Percentiles rank a stretch among this genome's conserved stretches.
Evolutionary conservation across 1,140 invertebrate genomes (phyloP).

Genomic region (Diachasmimorpha longicaudata): DNA sequence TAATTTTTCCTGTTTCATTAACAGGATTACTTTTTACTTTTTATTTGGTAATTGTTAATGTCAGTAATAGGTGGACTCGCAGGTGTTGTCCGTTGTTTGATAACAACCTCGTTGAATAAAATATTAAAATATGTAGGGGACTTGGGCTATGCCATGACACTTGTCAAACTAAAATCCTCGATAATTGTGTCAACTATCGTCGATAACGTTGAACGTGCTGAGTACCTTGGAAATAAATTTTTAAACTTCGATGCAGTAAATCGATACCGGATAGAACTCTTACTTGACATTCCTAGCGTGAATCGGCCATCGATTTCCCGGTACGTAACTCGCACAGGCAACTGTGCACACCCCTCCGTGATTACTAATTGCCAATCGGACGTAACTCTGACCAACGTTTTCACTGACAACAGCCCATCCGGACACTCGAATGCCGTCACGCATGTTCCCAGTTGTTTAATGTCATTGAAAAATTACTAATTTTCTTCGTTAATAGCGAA

Average conservation of each 20-base stretch:
- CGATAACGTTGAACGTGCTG: no score
- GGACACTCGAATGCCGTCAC: constrained; percentile 18
- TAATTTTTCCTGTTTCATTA: not conserved
- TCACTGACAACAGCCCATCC: not conserved
- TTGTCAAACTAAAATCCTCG: no score
- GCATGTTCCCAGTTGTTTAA: not conserved
- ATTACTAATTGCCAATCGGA: constrained; percentile 23
- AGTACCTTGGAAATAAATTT: not conserved
- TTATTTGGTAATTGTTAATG: no score
- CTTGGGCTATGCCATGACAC: no score
- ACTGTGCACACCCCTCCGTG: not conserved
- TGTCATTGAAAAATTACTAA: not conserved
- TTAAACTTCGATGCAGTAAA: not conserved
- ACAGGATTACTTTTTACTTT: no score
- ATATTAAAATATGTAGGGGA: no score
- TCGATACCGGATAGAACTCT: constrained; percentile 4
- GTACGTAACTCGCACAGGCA: constrained; percentile 23
- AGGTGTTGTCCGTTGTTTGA: no score
- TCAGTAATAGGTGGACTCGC: no score
- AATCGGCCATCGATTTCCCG: constrained; percentile 23
- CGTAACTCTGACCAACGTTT: constrained; percentile 21
- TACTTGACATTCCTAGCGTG: constrained; percentile 13
- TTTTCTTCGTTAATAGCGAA: no score
- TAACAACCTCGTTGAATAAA: no score
- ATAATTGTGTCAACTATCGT: no score